phyloP scores from a whole-genome alignment of 2,113 vertebrate genomes.

The Merops nubicus region DNA sequence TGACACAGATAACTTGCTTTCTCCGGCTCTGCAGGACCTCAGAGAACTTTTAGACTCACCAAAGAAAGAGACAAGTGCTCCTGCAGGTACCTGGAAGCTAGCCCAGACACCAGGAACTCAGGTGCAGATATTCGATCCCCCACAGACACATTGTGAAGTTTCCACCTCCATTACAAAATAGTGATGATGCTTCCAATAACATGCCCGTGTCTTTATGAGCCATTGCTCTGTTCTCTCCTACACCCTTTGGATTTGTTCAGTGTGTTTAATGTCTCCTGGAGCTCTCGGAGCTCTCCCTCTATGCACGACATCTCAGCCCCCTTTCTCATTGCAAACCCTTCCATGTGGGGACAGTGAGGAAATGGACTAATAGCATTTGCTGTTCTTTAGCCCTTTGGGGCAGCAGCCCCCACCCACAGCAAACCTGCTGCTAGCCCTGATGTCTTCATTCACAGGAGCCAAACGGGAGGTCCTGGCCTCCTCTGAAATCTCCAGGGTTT shows the following conservation, averaged over 20 bases:
- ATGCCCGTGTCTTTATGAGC: not conserved
- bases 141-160: not conserved
- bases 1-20: not conserved
- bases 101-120: not conserved
- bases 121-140: not conserved
- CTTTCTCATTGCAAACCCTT: not conserved
- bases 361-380: too few relatives aligned
- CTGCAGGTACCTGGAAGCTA: not conserved
- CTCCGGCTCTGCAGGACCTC: not conserved
- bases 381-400: too few relatives aligned
- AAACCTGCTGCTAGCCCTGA: too few relatives aligned
- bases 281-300: not conserved
- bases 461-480: too few relatives aligned
- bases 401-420: too few relatives aligned
- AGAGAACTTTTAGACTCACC: not conserved
- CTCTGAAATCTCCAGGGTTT: too few relatives aligned
- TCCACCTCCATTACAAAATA: constrained; percentile 15
- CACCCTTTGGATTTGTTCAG: not conserved
- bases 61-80: not conserved
- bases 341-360: too few relatives aligned
- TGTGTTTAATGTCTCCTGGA: not conserved
- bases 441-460: too few relatives aligned
- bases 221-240: not conserved
- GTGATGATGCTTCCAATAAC: constrained; percentile 7
- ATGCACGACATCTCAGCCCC: not conserved